Evolutionary conservation across 2,797 vertebrate genomes (phyloP), one percentile per base, ranked within the genome.

Genomic region (Miichthys miiuy): DNA sequence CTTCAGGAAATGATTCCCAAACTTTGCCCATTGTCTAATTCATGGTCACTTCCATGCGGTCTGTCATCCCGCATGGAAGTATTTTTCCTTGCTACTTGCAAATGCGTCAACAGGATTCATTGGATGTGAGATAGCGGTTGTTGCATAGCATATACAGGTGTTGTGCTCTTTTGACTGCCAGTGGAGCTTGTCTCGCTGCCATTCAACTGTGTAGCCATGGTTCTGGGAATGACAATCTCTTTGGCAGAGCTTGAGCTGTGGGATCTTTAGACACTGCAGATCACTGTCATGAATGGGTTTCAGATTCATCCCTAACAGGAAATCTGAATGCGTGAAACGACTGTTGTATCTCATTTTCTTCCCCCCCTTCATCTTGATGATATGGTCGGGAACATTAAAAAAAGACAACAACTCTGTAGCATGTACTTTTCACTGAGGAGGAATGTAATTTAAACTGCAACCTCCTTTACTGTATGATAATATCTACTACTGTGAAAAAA

Each of bases 401-500:
- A 80, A 72, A 68, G 66, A 82, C 63, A 87, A 86, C 47, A 77
- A 72, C 72, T 63, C 62, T 9, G 80, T 86, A 77, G 71, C 81
- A 51, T 79, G 54, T 78, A n/a, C 74, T 85, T 82, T 85, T 72
- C 72, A 76, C 63, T 66, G 56, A 75, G 85, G 76, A 77, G 78
- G 70, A 87, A 85, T 84, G 79, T 92, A 92, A 94, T 94, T 89
- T 89, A 91, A 91, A 91, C 85, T 67, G 71, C 80, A 74, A 27
- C 75, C 23, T 75, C 75, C 77, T 90, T 93, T 85, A 85, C 89
- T 86, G 73, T 92, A 89, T 92, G 93, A 95, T 92, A 84, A 90
- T 89, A 93, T 93, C 94, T 90, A 79, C 79, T 27, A 72, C 86
- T 72, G 81, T 74, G 80, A 86, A 85, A 76, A 86, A 90, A 86